Percentiles rank a stretch among this genome's conserved stretches.
These are phyloP conservation scores for Drosophila kuntzei DNA, from an alignment of 2,888 invertebrate species.

Conservation along the genomic window DNA sequence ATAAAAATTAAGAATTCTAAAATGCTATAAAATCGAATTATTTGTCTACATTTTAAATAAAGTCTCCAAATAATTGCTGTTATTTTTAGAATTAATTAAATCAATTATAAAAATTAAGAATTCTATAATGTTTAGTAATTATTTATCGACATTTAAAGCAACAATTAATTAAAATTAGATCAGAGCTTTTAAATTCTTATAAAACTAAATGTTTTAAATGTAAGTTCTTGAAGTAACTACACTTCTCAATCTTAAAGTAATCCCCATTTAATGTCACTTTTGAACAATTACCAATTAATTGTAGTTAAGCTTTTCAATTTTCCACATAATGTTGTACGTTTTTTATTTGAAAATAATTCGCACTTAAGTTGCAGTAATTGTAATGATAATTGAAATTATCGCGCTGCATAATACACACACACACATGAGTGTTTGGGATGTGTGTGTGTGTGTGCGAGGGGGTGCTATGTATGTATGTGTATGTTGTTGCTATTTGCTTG, in stretches of 20 bases:
- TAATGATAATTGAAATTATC: slow-evolving; percentile 25
- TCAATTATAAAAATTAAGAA: no score
- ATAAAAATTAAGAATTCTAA: no score
- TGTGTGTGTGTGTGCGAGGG: background rate
- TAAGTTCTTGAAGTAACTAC: no score
- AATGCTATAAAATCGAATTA: no score
- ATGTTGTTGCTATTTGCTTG: slow-evolving; percentile 3
- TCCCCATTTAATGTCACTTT: background rate
- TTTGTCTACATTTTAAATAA: no score
- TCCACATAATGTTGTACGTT: slow-evolving; percentile 4
- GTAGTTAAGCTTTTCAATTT: slow-evolving; percentile 16
- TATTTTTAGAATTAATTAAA: no score
- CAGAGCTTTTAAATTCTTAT: no score
- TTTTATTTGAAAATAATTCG: slow-evolving; percentile 27
- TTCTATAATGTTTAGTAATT: no score
- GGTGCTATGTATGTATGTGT: background rate
- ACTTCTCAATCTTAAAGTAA: background rate
- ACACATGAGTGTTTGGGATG: background rate
- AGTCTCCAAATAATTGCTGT: no score
- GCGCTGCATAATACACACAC: background rate
- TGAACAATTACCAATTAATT: slow-evolving; percentile 7
- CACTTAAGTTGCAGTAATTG: slow-evolving; percentile 14
- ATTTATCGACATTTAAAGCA: no score
- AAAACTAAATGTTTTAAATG: no score
- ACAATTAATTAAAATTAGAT: no score